A percentile compares a stretch with the other conserved stretches of the same genome.
phyloP scores from a whole-genome alignment of 2,797 vertebrate genomes.

The Ctenopoma multispine region DNA sequence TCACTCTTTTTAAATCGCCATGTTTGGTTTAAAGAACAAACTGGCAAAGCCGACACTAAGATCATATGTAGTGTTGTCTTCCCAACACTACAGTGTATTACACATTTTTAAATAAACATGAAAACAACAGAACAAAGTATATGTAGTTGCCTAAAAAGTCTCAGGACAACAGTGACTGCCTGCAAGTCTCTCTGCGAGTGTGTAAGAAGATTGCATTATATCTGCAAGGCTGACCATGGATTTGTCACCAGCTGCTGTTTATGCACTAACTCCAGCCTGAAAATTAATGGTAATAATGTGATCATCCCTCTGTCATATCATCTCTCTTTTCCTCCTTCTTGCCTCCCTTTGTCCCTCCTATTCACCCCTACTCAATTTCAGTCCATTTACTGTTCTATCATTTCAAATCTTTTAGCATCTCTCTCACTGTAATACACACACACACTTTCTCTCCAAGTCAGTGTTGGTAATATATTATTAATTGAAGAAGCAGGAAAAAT shows the following conservation, averaged over 20 bases:
- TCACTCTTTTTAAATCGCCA: not conserved
- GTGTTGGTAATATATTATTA: not conserved
- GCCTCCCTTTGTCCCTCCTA: slow-evolving; percentile 21
- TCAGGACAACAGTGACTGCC: slow-evolving; percentile 8
- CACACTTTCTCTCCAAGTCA: not conserved
- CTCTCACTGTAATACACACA: not conserved
- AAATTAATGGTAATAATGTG: slow-evolving; percentile 94
- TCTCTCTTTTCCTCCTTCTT: slow-evolving; percentile 34
- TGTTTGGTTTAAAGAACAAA: not conserved
- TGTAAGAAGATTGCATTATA: slow-evolving; percentile 93
- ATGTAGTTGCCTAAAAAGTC: slow-evolving; percentile 9
- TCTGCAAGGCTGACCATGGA: slow-evolving; percentile 92
- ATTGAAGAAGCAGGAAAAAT: not conserved
- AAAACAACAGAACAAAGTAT: not conserved
- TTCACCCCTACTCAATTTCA: not conserved
- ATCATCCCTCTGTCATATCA: slow-evolving; percentile 79
- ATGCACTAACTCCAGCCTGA: slow-evolving; percentile 89
- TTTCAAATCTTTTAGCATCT: not conserved
- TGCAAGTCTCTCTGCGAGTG: slow-evolving; percentile 27
- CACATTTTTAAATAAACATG: not conserved
- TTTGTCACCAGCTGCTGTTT: slow-evolving; percentile 96
- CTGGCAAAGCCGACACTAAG: not conserved
- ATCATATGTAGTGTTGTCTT: not conserved
- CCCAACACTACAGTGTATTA: not conserved
- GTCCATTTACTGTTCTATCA: not conserved